Base-by-base conservation (phyloP, 2,888 invertebrate genomes). In the Drosophila pegasa region DNA sequence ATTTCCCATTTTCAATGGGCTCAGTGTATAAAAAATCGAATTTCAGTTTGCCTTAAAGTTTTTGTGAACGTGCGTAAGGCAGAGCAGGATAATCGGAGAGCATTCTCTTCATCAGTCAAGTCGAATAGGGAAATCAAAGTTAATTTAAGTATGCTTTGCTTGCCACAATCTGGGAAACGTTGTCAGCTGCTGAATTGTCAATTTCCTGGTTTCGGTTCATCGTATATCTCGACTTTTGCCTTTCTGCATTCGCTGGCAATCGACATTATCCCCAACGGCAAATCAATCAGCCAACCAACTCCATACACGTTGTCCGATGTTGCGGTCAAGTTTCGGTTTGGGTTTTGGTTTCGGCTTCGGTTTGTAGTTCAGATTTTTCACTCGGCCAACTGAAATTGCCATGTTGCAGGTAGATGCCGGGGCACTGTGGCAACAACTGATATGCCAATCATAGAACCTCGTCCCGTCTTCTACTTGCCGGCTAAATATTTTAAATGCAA, bases 251-350 rank as follows among this genome's bases (percentile, higher is more conserved):
- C 52, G 25, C 25, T 25, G 25, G 8, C 35, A 27, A 29, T 14
- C 37, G 51, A n/a, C 37, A 37, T 7, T 27, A 51, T 51, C 51
- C 37, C 27, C 52, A 52, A 38, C 48, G 52, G 68, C 68, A 57
- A 58, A 54, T 69, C 69, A 63, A 71, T 63, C 69, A 51, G 69
- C 62, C 71, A 40, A 35, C 18, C 70, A 54, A 51, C 70, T 71
- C 48, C 58, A 54, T 56, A 31, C 66, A 22, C 51, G 35, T 35
- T 51, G 54, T 41, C 61, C 58, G 58, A 45, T 45, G 56, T 51
- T 48, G 51, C 47, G 69, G 55, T 64, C 37, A n/a, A 64, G 55
- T 57, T 71, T 37, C 40, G 70, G 47, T 57, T 66, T 37, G 37
- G 70, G 50, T 56, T 71, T 35, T 38, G 68, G 54, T 56, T 64